Evolutionary conservation across 1,140 invertebrate genomes (phyloP).

Genomic region (Pogonognathellus flavescens): DNA sequence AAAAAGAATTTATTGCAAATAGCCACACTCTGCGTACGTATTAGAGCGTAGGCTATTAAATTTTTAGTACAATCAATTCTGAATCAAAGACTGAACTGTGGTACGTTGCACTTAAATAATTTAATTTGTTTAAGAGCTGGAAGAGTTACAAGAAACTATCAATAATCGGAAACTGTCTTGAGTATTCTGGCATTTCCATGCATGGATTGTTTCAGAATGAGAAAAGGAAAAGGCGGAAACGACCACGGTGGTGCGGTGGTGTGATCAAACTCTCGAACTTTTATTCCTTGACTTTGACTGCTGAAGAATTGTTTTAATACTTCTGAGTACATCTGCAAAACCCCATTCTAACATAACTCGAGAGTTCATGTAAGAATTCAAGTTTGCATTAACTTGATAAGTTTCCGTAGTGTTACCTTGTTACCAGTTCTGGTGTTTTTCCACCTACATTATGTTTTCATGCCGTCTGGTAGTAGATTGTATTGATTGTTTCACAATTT

Average conservation of each 20-base stretch:
- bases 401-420: no score
- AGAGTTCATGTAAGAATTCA: no score
- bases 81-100: neutral
- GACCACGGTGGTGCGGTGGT: neutral
- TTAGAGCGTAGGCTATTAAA: no score
- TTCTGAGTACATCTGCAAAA: no score
- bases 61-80: no score
- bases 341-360: no score
- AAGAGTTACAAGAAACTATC: neutral
- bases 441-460: no score
- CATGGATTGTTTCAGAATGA: neutral
- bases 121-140: neutral
- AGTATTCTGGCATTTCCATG: neutral
- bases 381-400: no score
- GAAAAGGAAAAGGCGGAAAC: neutral
- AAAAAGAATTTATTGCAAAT: no score
- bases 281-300: slow-evolving; percentile 27
- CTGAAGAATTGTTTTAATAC: neutral
- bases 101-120: neutral
- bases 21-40: no score
- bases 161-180: neutral
- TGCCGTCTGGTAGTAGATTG: neutral
- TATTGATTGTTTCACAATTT: neutral
- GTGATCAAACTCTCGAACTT: neutral
- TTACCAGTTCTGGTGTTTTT: no score